phyloP scores from a whole-genome alignment of 1,140 invertebrate genomes.

The Microplitis demolitor region DNA sequence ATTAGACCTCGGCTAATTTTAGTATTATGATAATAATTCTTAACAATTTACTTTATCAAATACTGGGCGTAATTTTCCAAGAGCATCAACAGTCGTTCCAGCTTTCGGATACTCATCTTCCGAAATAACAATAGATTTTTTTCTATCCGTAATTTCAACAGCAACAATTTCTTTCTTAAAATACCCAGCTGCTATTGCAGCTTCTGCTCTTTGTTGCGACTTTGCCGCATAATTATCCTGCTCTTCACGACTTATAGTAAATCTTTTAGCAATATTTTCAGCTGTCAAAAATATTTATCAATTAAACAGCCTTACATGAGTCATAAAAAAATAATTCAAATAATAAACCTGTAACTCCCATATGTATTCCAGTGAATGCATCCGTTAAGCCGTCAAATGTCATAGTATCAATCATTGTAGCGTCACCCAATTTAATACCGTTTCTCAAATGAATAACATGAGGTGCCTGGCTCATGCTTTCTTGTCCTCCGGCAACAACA shows the following conservation, averaged over 20 bases:
- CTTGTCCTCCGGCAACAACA: conserved; percentile 83
- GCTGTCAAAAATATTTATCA: conserved; percentile 56
- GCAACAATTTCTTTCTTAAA: conserved; percentile 78
- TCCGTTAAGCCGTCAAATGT: conserved; percentile 80
- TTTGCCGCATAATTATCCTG: conserved; percentile 77
- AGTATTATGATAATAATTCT: too few species aligned
- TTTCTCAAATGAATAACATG: conserved; percentile 72
- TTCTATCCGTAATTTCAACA: conserved; percentile 63
- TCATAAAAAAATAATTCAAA: not conserved
- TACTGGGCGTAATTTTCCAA: conserved; percentile 68
- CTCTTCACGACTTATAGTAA: conserved; percentile 70
- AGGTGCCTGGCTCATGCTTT: conserved; percentile 82
- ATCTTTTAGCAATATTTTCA: conserved; percentile 80
- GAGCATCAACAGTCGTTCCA: conserved; percentile 65
- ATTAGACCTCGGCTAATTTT: too few species aligned
- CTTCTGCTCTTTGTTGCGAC: conserved; percentile 75
- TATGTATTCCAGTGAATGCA: conserved; percentile 78
- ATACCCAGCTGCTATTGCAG: conserved; percentile 67
- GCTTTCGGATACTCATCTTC: conserved; percentile 74
- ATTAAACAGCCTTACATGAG: not conserved
- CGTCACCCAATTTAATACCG: conserved; percentile 74
- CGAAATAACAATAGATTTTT: conserved; percentile 61
- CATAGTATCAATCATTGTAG: conserved; percentile 72
- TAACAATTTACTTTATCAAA: conserved; percentile 65
- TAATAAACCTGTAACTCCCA: conserved; percentile 80